phyloP scores from a whole-genome alignment of 2,888 invertebrate species.

The Petrolisthes cinctipes region DNA sequence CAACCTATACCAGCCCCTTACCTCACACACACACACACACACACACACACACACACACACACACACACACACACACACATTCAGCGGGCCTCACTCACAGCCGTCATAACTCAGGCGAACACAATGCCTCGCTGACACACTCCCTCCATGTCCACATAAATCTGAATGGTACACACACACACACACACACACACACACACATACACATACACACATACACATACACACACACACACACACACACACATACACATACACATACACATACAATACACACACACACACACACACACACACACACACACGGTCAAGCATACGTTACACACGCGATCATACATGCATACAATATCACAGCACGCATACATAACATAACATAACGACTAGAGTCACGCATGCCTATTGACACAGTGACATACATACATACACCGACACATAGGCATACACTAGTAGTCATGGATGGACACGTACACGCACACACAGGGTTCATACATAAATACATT shows the following conservation, averaged over 20 bases:
- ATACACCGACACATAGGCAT: too few species aligned
- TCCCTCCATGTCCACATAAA: neutral
- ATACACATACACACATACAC: constrained; percentile 11
- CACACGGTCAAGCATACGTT: too few species aligned
- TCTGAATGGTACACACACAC: constrained; percentile 11
- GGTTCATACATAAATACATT: too few species aligned
- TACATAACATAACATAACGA: too few species aligned
- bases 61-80: neutral
- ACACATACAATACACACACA: too few species aligned
- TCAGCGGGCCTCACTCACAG: neutral
- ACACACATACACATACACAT: constrained; percentile 33
- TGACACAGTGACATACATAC: too few species aligned
- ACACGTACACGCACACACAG: too few species aligned
- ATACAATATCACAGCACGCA: too few species aligned
- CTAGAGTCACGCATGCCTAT: too few species aligned
- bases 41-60: constrained; percentile 14
- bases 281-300: constrained; percentile 22
- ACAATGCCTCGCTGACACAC: neutral
- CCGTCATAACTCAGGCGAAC: neutral
- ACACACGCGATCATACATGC: too few species aligned
- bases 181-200: neutral
- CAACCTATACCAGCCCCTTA: neutral
- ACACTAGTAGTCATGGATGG: too few species aligned
- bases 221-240: constrained; percentile 21
- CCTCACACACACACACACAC: constrained; percentile 17